phyloP scores from a whole-genome alignment of 1,140 invertebrate genomes.

The Drosophila equinoxialis region DNA sequence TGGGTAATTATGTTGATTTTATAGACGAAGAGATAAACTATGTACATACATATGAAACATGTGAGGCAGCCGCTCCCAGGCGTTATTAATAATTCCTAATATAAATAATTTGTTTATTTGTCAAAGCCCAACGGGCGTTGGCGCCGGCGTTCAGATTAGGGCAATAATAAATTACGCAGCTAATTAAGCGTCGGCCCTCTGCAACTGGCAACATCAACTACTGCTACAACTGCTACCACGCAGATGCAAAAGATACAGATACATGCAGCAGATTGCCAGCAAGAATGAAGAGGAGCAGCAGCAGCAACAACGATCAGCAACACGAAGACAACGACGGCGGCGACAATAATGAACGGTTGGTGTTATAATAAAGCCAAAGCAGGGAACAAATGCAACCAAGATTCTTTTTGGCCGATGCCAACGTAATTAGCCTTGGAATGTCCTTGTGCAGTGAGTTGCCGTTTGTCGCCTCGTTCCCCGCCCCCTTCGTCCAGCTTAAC shows the following conservation, averaged over 20 bases:
- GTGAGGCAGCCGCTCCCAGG: slow-evolving; percentile 8
- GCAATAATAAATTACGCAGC: slow-evolving; percentile 78
- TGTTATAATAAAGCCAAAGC: slow-evolving; percentile 62
- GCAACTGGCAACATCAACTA: slow-evolving; percentile 43
- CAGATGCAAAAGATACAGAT: slow-evolving; percentile 75
- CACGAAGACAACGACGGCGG: slow-evolving; percentile 3
- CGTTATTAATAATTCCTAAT: slow-evolving; percentile 70
- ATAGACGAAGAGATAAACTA: slow-evolving; percentile 47
- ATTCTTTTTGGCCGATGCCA: slow-evolving; percentile 47
- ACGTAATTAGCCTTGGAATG: slow-evolving; percentile 82
- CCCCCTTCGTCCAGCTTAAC: slow-evolving; percentile 8
- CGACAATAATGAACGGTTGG: slow-evolving; percentile 74
- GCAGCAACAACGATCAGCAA: slow-evolving; percentile 5
- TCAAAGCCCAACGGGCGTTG: slow-evolving; percentile 65
- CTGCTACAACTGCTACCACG: slow-evolving; percentile 66
- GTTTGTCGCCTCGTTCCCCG: slow-evolving; percentile 60
- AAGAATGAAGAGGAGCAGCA: slow-evolving; percentile 13
- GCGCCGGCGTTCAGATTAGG: slow-evolving; percentile 63
- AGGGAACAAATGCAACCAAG: slow-evolving; percentile 30
- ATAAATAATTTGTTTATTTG: slow-evolving; percentile 77
- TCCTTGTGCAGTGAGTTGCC: slow-evolving; percentile 78
- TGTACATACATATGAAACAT: neutral
- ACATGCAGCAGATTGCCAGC: slow-evolving; percentile 64
- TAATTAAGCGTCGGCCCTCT: slow-evolving; percentile 68
- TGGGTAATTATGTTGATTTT: slow-evolving; percentile 71